A percentile compares a stretch with the other conserved stretches of the same genome.
phyloP scores from a whole-genome alignment of 1,140 invertebrate species.

The Sarcophaga peregrina region DNA sequence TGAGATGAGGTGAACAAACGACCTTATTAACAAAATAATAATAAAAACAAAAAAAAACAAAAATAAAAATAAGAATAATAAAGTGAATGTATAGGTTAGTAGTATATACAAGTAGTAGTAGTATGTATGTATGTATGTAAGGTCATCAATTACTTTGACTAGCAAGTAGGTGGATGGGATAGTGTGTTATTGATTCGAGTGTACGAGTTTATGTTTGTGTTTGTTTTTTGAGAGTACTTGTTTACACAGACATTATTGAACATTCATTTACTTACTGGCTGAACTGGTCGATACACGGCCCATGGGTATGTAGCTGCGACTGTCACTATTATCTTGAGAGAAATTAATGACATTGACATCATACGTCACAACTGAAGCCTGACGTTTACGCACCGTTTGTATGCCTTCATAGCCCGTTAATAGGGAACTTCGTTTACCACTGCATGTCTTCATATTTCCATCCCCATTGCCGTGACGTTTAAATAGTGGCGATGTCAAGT shows the following conservation, averaged over 20 bases:
- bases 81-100: too few relatives aligned
- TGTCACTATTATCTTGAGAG: slow-evolving; percentile 62
- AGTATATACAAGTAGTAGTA: too few relatives aligned
- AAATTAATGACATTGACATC: slow-evolving; percentile 67
- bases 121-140: too few relatives aligned
- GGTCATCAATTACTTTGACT: too few relatives aligned
- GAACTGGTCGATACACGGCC: slow-evolving; percentile 65
- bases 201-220: not conserved
- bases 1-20: not conserved
- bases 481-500: slow-evolving; percentile 60
- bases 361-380: slow-evolving; percentile 65
- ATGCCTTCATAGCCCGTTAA: slow-evolving; percentile 60
- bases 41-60: not conserved
- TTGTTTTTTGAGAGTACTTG: too few relatives aligned
- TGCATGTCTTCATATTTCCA: slow-evolving; percentile 49
- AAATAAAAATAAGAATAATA: too few relatives aligned
- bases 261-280: slow-evolving; percentile 59
- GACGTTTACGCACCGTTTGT: slow-evolving; percentile 60
- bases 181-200: not conserved
- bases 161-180: not conserved
- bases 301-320: slow-evolving; percentile 65
- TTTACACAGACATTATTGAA: not conserved
- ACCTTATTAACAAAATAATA: slow-evolving; percentile 5
- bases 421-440: slow-evolving; percentile 57
- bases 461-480: slow-evolving; percentile 58